Base-by-base conservation (phyloP, 2,888 invertebrate species). In the Acronicta aceris region DNA sequence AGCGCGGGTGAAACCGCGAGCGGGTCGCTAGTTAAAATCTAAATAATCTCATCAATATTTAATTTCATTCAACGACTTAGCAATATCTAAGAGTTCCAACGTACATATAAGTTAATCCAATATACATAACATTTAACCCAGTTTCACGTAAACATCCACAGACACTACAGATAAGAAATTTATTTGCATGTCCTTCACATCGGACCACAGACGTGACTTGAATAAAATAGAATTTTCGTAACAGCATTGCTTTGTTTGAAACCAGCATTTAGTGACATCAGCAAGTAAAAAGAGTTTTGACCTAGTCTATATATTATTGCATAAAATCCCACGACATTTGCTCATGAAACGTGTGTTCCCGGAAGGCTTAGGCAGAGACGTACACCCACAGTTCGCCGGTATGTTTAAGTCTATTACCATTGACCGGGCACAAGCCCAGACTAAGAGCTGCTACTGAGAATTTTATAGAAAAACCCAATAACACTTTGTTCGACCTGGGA, bases 141-240 rank as follows among this genome's bases (percentile, higher is more conserved):
- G 59, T 60, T 73, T 33, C n/a, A 45, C 9, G 43, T 49, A 27
- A 54, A 61, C 59, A 71, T 38, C 36, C 21, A 43, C 10, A 17
- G 15, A 15, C 9, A 45, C 36, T 36, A 46, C 17, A 54, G 54
- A 59, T 60, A 56, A 59, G 13, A 47, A 55, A 75, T 59, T 57
- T 71, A 61, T 65, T 71, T 63, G 71, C 54, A 66, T 60, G 65
- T 64, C 71, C 71, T 74, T 69, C 75, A 13, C 52, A 62, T 52
- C 59, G 48, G 17, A 43, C 61, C 47, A 33, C 51, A 16, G 40
- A 78, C 76, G 76, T 76, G 76, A 76, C 65, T 62, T 25, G 50
- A 76, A 62, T 72, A 63, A 51, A 15, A 6, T 7, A 38, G 13
- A 63, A 38, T 27, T 75, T 62, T 75, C 60, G 64, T 50, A 72